These are phyloP conservation scores for Conger conger DNA, from an alignment of 2,113 vertebrate species.

Conservation along the genomic window DNA sequence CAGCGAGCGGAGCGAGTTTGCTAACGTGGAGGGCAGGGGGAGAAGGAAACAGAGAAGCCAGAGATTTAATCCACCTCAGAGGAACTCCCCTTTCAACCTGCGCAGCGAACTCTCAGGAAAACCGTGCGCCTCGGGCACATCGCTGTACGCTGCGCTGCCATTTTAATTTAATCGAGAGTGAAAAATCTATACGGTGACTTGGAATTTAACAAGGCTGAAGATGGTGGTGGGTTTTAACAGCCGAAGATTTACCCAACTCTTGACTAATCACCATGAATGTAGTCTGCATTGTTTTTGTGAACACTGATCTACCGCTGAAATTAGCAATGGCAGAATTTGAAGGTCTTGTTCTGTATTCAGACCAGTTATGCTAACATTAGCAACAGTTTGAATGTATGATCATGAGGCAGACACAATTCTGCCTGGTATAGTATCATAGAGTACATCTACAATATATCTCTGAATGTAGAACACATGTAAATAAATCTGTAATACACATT, in stretches of 20 bases:
- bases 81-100: constrained; percentile 78
- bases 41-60: constrained; percentile 63
- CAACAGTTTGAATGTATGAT: neutral
- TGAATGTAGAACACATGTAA: neutral
- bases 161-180: constrained; percentile 79
- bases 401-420: neutral
- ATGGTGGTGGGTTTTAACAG: constrained; percentile 64
- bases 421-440: neutral
- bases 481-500: neutral
- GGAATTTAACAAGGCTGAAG: constrained; percentile 59
- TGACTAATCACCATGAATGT: constrained; percentile 63
- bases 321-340: constrained; percentile 69
- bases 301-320: constrained; percentile 63
- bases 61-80: constrained; percentile 78
- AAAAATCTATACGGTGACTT: constrained; percentile 74
- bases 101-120: constrained; percentile 77
- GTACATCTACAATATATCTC: neutral
- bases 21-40: constrained; percentile 62
- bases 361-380: neutral
- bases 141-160: constrained; percentile 72
- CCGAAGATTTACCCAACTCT: constrained; percentile 68
- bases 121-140: constrained; percentile 71
- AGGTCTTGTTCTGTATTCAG: constrained; percentile 62
- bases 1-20: constrained; percentile 73
- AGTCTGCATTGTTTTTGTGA: constrained; percentile 56